These are phyloP conservation scores for Naja naja DNA, from an alignment of 2,113 vertebrate genomes.

Conservation along the genomic window DNA sequence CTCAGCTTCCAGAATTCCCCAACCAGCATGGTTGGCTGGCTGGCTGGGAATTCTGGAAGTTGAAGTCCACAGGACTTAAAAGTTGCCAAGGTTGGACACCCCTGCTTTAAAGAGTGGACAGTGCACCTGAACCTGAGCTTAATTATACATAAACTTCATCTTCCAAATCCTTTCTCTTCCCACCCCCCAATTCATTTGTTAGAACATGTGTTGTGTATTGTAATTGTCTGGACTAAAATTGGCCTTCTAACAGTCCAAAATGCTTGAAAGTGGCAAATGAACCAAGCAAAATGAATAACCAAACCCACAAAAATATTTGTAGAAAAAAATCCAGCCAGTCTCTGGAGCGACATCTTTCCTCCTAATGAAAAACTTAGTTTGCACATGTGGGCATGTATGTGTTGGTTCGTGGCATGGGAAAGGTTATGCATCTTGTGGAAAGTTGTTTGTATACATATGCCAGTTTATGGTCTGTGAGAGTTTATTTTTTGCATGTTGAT, in stretches of 20 bases:
- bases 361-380: neutral
- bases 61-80: neutral
- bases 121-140: neutral
- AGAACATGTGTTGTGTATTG: neutral
- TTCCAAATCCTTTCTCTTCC: neutral
- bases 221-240: neutral
- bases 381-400: neutral
- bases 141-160: neutral
- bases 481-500: neutral
- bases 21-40: neutral
- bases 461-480: neutral
- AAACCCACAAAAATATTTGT: neutral
- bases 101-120: neutral
- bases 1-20: neutral
- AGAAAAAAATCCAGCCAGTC: neutral
- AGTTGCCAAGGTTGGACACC: neutral
- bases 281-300: neutral
- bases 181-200: neutral
- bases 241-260: neutral
- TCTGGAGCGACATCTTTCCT: neutral
- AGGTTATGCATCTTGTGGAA: neutral
- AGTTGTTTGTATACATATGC: neutral
- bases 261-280: slow-evolving; percentile 1
- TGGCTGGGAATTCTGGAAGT: neutral
- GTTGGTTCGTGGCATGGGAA: neutral